Evolutionary conservation across 1,140 invertebrate genomes (phyloP).

Genomic region (Centruroides vittatus): DNA sequence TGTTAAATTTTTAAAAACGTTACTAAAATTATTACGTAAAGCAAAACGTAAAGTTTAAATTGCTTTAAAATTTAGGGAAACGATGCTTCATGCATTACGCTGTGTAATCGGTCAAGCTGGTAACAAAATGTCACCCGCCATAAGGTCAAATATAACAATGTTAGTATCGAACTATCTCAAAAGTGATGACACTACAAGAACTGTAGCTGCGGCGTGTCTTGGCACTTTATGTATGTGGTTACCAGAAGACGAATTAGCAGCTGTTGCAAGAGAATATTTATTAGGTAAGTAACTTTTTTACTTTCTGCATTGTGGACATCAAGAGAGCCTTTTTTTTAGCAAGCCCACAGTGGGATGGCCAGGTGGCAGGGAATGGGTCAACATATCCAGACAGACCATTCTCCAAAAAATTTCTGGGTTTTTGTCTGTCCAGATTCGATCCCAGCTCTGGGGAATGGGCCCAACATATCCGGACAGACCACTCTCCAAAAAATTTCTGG

Average conservation of each 20-base stretch:
- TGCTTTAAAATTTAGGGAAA: constrained; percentile 45
- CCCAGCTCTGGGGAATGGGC: background rate
- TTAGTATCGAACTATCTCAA: constrained; percentile 49
- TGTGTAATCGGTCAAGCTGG: constrained; percentile 66
- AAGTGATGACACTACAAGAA: constrained; percentile 63
- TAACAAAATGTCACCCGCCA: constrained; percentile 69
- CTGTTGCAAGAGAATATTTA: constrained; percentile 58
- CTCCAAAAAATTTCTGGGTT: too few relatives aligned
- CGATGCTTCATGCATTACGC: constrained; percentile 76
- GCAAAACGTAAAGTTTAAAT: too few relatives aligned
- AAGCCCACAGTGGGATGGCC: too few relatives aligned
- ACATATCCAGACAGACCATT: background rate
- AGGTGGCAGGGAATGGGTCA: background rate
- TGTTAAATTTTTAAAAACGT: constrained; percentile 14
- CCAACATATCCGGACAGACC: background rate
- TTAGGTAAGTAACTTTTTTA: constrained; percentile 37
- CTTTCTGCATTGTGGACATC: background rate
- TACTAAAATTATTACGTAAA: too few relatives aligned
- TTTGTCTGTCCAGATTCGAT: background rate
- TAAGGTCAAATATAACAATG: constrained; percentile 58
- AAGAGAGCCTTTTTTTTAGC: too few relatives aligned
- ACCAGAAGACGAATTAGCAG: constrained; percentile 52
- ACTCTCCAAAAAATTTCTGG: too few relatives aligned
- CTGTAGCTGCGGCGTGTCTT: constrained; percentile 68
- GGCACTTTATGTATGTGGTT: constrained; percentile 69